phyloP scores from a whole-genome alignment of 2,797 vertebrate genomes.

The Trichosurus vulpecula region DNA sequence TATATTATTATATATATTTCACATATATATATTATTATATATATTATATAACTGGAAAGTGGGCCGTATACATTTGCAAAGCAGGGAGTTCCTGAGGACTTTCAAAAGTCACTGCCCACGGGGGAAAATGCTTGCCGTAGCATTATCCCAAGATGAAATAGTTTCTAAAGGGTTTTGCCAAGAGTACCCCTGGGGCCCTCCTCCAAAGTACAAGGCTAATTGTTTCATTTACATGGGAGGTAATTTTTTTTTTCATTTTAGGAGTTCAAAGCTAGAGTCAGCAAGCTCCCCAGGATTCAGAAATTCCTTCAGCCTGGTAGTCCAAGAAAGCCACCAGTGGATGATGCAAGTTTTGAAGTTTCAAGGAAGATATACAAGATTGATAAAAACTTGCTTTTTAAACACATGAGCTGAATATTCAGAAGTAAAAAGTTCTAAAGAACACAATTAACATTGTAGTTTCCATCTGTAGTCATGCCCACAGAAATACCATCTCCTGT shows the following conservation, averaged over 20 bases:
- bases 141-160: neutral
- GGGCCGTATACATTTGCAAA: neutral
- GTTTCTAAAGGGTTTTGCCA: neutral
- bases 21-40: too few species aligned
- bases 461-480: neutral
- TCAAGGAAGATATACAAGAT: slow-evolving; percentile 71
- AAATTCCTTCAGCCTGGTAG: slow-evolving; percentile 92
- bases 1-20: too few species aligned
- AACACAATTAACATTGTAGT: neutral
- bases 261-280: slow-evolving; percentile 90
- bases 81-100: neutral
- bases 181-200: neutral
- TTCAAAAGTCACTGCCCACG: neutral
- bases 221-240: neutral
- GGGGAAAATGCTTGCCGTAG: neutral
- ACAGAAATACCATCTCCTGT: neutral
- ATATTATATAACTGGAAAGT: neutral
- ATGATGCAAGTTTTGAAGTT: slow-evolving; percentile 79
- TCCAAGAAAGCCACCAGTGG: slow-evolving; percentile 86
- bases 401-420: slow-evolving; percentile 47
- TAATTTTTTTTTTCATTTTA: slow-evolving; percentile 72
- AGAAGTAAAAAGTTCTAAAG: neutral
- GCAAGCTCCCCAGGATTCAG: slow-evolving; percentile 83
- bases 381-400: slow-evolving; percentile 47
- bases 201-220: neutral